A percentile compares a stretch with the other conserved stretches of the same genome.
These are phyloP conservation scores for Elymnias hypermnestra DNA, from an alignment of 1,140 invertebrate species.

Conservation along the genomic window DNA sequence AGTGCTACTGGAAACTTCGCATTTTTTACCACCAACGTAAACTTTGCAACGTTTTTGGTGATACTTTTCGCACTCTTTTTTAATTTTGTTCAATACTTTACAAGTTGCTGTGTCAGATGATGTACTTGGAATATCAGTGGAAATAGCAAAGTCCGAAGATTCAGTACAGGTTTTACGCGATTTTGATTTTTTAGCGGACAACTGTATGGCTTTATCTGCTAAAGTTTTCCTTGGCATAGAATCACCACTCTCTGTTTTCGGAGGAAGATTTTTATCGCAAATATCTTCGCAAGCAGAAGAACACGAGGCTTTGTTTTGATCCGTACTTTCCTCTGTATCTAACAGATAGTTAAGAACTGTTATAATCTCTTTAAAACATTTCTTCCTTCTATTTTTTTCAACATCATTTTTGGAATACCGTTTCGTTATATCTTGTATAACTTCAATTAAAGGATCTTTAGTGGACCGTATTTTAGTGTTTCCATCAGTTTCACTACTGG, in stretches of 20 bases:
- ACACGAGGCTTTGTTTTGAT: slow-evolving; percentile 23
- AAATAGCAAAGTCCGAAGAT: slow-evolving; percentile 43
- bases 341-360: slow-evolving; percentile 55
- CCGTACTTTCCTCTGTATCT: slow-evolving; percentile 55
- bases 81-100: slow-evolving; percentile 57
- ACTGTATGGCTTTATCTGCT: slow-evolving; percentile 49
- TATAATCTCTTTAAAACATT: slow-evolving; percentile 62
- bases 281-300: slow-evolving; percentile 20
- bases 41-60: slow-evolving; percentile 52
- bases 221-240: slow-evolving; percentile 18
- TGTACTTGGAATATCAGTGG: slow-evolving; percentile 45
- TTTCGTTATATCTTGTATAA: slow-evolving; percentile 57
- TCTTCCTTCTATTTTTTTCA: slow-evolving; percentile 50
- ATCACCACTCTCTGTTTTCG: slow-evolving; percentile 13
- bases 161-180: slow-evolving; percentile 27
- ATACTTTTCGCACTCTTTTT: slow-evolving; percentile 62
- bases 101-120: slow-evolving; percentile 54
- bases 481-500: slow-evolving; percentile 17
- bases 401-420: slow-evolving; percentile 55
- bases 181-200: slow-evolving; percentile 33
- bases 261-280: slow-evolving; percentile 1
- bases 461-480: slow-evolving; percentile 10
- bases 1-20: slow-evolving; percentile 49
- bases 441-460: slow-evolving; percentile 45
- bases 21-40: slow-evolving; percentile 29